Evolutionary conservation across 2,113 vertebrate species (phyloP).

Genomic region (Telmatochromis brichardi): DNA sequence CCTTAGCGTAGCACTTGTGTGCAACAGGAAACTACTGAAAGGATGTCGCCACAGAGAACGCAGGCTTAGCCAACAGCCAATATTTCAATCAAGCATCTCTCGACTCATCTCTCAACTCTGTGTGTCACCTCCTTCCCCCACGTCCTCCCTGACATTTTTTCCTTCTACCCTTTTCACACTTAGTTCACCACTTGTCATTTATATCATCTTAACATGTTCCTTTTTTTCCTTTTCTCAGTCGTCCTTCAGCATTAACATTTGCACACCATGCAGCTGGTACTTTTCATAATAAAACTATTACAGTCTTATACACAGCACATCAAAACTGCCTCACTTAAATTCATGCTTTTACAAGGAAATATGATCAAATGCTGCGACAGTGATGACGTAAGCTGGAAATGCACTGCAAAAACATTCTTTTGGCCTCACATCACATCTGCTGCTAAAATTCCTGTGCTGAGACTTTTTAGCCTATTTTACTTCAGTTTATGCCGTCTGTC

Average conservation of each 20-base stretch:
- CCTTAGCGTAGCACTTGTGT: neutral
- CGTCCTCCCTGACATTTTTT: neutral
- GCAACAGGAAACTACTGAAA: conserved; percentile 42
- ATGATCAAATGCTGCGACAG: neutral
- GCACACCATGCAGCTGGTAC: neutral
- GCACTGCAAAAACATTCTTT: conserved; percentile 13
- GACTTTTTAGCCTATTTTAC: neutral
- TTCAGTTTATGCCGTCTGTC: neutral
- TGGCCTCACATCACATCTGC: neutral
- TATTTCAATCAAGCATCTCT: neutral
- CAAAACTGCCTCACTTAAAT: neutral
- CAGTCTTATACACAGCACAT: neutral
- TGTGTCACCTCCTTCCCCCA: neutral
- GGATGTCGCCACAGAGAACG: neutral
- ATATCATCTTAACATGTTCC: neutral
- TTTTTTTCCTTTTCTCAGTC: neutral
- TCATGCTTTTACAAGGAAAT: neutral
- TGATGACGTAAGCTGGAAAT: neutral
- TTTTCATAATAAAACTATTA: neutral
- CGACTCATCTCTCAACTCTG: neutral
- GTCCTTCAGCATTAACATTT: neutral
- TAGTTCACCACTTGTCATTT: neutral
- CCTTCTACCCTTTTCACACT: neutral
- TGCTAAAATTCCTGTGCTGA: neutral
- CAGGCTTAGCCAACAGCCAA: neutral